phyloP scores from a whole-genome alignment of 2,113 vertebrate species.

The Erpornis zantholeuca region DNA sequence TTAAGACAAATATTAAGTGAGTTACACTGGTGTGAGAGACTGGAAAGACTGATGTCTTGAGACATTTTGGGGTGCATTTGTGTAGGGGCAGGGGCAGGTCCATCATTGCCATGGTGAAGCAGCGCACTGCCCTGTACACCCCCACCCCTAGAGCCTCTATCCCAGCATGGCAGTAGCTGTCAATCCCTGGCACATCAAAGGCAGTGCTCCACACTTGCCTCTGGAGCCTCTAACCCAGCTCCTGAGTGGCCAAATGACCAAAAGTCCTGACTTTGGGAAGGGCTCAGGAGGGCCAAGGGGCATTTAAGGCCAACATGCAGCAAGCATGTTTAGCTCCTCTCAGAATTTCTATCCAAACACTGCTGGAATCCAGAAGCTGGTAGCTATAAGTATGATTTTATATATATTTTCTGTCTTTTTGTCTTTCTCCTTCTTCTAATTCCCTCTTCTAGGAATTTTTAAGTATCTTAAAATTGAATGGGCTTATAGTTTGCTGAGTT shows the following conservation, averaged over 20 bases:
- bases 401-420: background rate
- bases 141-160: fast-evolving
- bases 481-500: background rate
- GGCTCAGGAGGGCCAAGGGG: background rate
- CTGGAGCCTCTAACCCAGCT: background rate
- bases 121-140: too few relatives aligned
- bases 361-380: background rate
- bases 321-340: background rate
- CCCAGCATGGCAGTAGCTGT: background rate
- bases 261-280: background rate
- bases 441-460: background rate
- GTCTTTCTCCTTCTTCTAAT: background rate
- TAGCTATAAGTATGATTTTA: background rate
- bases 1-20: background rate
- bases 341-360: background rate
- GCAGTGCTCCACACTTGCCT: background rate
- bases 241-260: background rate
- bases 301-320: fast-evolving
- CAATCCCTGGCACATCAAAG: background rate
- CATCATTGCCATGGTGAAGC: background rate
- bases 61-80: background rate
- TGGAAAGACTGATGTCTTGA: fast-evolving
- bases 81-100: background rate
- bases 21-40: background rate
- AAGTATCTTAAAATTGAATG: background rate